Base-by-base conservation (phyloP, 2,797 vertebrate species). In the Dermochelys coriacea region DNA sequence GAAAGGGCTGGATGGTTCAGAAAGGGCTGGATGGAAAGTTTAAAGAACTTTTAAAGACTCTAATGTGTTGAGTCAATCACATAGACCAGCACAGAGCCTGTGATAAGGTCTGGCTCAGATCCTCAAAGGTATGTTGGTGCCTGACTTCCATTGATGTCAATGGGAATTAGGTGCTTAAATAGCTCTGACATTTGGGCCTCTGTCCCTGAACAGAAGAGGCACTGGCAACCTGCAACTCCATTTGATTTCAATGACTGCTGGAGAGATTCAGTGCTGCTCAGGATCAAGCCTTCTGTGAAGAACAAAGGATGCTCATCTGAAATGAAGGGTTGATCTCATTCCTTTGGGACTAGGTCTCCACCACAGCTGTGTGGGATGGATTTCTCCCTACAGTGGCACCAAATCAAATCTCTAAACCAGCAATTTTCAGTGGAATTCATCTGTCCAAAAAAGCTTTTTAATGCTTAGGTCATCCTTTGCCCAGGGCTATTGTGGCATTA, bases 331-430 rank as follows among this genome's bases (percentile, higher is more conserved):
- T 31, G 47, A 54, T 29, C 19, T 31, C 11, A 21, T 59, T 4
- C 10, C 29, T 77, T 71, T 80, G 21, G 64, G 64, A 54, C 47
- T 78, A 51, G 4, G 1, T 78, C 1, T 45, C 49, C 71, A 15
- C 3, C 41, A 16, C 27, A 57, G 80, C 45, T 77, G 68, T 16
- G 74, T 51, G 50, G 25, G 27, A 8, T 34, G 37, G 21, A 5
- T 52, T 86, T 8, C 4, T 86, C 16, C 88, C 68, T 2, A 2
- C 6, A 45, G 19, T 2, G 45, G 12, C 34, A 23, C 85, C 71
- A 50, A 0, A 15, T 61, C 16, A 3, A 25, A 3, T 52, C 7
- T 8, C 2, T 11, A 11, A 18, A 3, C 4, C 0, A 21, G 34
- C 4, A 9, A 6, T 14, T 37, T 88, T 54, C 2, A 21, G 54